These are phyloP conservation scores for Rattus rattus DNA, from an alignment of 2,113 vertebrate species.

Conservation along the genomic window DNA sequence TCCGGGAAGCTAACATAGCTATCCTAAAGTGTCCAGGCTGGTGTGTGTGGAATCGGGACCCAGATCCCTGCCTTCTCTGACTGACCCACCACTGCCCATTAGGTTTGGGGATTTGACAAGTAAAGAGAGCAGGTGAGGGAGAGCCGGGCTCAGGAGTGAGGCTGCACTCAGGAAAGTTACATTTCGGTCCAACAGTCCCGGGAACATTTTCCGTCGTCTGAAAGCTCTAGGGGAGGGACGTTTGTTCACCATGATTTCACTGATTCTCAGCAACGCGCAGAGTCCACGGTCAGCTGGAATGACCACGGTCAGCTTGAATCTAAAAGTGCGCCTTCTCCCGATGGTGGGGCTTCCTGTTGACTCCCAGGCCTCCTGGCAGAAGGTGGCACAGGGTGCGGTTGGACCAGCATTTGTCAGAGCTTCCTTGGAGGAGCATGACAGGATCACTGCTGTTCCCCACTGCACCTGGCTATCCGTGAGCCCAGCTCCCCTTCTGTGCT, in stretches of 20 bases:
- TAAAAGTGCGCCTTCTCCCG: accelerated
- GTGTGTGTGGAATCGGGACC: neutral
- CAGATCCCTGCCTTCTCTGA: accelerated
- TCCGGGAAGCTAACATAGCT: accelerated
- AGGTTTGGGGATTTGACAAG: too few relatives aligned
- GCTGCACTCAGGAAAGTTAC: too few relatives aligned
- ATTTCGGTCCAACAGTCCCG: neutral
- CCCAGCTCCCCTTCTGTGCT: neutral
- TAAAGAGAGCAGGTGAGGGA: too few relatives aligned
- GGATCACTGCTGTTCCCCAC: neutral
- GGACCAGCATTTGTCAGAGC: neutral
- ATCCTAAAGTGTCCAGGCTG: neutral
- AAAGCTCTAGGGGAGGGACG: accelerated
- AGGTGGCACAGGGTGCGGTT: too few relatives aligned
- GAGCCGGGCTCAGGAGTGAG: too few relatives aligned
- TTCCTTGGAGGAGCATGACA: neutral
- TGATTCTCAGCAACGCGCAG: neutral
- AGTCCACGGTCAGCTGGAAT: accelerated
- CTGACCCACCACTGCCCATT: neutral
- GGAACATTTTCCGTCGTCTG: neutral
- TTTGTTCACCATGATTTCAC: neutral
- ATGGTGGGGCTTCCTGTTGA: too few relatives aligned
- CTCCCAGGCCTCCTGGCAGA: neutral
- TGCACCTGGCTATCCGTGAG: neutral
- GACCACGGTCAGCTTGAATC: neutral